Base-by-base conservation (phyloP, 2,113 vertebrate genomes). In the Nesoenas mayeri region DNA sequence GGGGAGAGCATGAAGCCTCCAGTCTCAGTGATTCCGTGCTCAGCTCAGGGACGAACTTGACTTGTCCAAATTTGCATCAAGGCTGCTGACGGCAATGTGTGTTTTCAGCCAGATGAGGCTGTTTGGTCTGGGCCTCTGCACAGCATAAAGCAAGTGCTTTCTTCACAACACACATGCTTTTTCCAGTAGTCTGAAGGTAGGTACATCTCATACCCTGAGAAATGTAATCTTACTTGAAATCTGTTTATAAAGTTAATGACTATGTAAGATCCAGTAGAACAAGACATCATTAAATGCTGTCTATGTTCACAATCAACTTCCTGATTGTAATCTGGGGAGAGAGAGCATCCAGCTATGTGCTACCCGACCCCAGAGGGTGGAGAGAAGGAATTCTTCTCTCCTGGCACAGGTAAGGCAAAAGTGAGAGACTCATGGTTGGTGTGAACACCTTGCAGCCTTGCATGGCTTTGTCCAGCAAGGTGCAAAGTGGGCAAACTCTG, bases 221-320 rank as follows among this genome's bases (percentile, higher is more conserved):
- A 64, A 54, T 13, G 40, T 47, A 81, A 93, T 91, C 92, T 61
- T 61, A 12, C 11, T 79, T 82, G 74, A 87, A 93, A 93, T 94
- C 92, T 96, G 88, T 81, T 81, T 82, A 51, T 91, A 31, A 81
- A 91, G 81, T 87, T 91, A 92, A 89, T 89, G 90, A 61, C 91
- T 94, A 7, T 74, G 69, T 79, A 60, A 81, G 73, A 95, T 87
- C 53, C 73, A 87, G 81, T 42, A 93, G 90, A 95, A 89, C 77
- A 84, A 91, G 93, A 42, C 81, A 93, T 75, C 70, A 48, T 96
- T 85, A 94, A 94, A 91, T 66, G 42, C 69, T 25, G 74, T 74
- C 93, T 89, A 34, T 79, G 69, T 78, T 93, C 85, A 64, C 70
- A 91, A 50, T 62, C 81, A 66, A 58, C 87, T 94, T 96, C 87